Evolutionary conservation across 1,140 invertebrate genomes (phyloP), one percentile per base, ranked within the genome.

Genomic region (Bombus terrestris): DNA sequence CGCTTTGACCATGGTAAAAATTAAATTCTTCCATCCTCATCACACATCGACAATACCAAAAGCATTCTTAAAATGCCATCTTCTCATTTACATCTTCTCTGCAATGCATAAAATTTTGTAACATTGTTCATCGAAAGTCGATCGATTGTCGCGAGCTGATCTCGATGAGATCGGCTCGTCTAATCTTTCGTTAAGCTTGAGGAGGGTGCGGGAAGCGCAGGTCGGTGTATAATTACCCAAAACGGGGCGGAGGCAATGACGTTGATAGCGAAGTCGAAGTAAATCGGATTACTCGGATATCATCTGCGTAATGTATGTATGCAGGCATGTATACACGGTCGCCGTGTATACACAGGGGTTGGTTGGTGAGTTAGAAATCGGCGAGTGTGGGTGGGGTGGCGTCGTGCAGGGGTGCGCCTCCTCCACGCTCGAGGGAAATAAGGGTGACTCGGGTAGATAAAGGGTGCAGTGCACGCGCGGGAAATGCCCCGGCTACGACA

Each of bases 261-360:
- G 94, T 95, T 95, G 94, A 95, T 95, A 93, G 92, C 94, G 92
- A 93, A 95, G 93, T 95, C 93, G 92, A 94, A 95, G 94, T 94
- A 95, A 95, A 95, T 95, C 93, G 93, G 94, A 95, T 95, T 95
- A 95, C 87, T 91, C 85, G 94, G 93, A 94, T 94, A 95, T 95
- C 93, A 94, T 95, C 94, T 94, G 91, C 93, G 93, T 95, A 95
- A 95, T 95, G 92, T 94, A 94, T 94, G 94, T 94, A 93, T 92
- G 92, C 89, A 87, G 90, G 89, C 89, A 91, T 92, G 89, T 92
- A 91, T 92, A 92, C 88, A 90, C 88, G 81, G 71, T 62, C 82
- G 53, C 76, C 87, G 83, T 92, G 87, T 89, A 85, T 76, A 87
- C 80, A n/a, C 8, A 13, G n/a, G 15, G 89, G 89, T 82, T 90